phyloP scores from a whole-genome alignment of 2,113 vertebrate species.

The Tachuris rubrigastra region DNA sequence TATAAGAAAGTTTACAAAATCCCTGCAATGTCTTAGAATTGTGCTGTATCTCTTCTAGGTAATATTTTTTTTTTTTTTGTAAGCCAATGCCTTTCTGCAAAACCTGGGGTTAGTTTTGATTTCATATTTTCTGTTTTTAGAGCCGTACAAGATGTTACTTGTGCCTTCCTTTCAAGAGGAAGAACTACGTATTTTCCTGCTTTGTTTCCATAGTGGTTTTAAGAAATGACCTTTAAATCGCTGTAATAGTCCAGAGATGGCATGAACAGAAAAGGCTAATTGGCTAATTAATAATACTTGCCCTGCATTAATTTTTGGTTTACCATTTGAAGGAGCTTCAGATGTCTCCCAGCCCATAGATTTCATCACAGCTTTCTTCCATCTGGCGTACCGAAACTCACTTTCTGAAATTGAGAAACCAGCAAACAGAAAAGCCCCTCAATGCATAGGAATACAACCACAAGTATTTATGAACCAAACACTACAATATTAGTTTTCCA shows the following conservation, averaged over 20 bases:
- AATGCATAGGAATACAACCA: background rate
- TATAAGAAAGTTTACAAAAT: background rate
- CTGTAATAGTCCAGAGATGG: background rate
- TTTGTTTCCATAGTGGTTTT: background rate
- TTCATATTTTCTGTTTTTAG: background rate
- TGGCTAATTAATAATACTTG: background rate
- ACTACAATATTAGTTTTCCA: background rate
- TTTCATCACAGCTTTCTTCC: conserved; percentile 95
- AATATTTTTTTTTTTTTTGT: background rate
- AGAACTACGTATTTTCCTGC: background rate
- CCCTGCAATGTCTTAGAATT: background rate
- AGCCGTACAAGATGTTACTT: background rate
- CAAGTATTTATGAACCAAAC: background rate
- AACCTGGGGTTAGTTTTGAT: background rate
- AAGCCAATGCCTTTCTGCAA: background rate
- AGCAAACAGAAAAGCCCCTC: background rate
- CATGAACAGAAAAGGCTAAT: background rate
- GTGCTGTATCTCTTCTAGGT: background rate
- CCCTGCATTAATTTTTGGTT: background rate
- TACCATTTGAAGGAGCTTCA: conserved; percentile 75
- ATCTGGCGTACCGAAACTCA: conserved; percentile 89
- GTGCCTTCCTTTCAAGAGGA: background rate
- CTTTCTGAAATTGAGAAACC: conserved; percentile 81
- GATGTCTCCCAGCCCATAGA: conserved; percentile 93
- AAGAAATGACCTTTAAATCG: background rate